Evolutionary conservation across 2,113 vertebrate species (phyloP), one percentile per base, ranked within the genome.

Genomic region (Varanus salvator): DNA sequence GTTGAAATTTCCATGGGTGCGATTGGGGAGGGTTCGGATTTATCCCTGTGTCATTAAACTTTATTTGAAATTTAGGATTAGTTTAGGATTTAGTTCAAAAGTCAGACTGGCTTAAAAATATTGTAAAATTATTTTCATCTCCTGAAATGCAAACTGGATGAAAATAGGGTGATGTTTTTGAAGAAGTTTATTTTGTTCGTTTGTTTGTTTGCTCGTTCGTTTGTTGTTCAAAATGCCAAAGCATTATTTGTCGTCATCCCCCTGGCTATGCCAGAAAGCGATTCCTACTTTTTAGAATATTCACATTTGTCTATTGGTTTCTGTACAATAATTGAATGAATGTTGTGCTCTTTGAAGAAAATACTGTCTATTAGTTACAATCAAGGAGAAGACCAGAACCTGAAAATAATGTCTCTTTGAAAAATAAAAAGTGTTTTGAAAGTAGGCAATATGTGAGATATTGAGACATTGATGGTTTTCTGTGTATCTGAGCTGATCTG

Each of bases 151-250:
- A 94, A 96, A 92, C 96, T 95, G 92, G 90, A 96, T 95, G 96
- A 80, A 95, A 95, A 93, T 95, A 95, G 91, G 90, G 89, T 95
- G 92, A 96, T 87, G 74, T 95, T 96, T 96, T 90, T 93, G 71
- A 88, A 95, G 89, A 87, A 91, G 50, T 93, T 69, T 90, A 75
- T 77, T 85, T 89, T 96, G 90, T 95, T 44, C 3, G 38, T 44
- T 44, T 44, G 38, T 3, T 44, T 3, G 38, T 3, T 44, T 3
- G 38, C 3, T 44, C 38, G 38, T 44, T 95, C 95, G 94, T 92
- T 92, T 74, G 96, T 97, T 97, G 96, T 97, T 97, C 95, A 95
- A 95, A 96, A 98, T 97, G 97, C 97, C 97, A 98, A 97, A 98
- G 97, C 97, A 91, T 96, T 97, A 96, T 44, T 44, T 44, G 96